phyloP scores from a whole-genome alignment of 37 sponge, comb jelly and placozoan genomes.

The Beroe forskalii region DNA sequence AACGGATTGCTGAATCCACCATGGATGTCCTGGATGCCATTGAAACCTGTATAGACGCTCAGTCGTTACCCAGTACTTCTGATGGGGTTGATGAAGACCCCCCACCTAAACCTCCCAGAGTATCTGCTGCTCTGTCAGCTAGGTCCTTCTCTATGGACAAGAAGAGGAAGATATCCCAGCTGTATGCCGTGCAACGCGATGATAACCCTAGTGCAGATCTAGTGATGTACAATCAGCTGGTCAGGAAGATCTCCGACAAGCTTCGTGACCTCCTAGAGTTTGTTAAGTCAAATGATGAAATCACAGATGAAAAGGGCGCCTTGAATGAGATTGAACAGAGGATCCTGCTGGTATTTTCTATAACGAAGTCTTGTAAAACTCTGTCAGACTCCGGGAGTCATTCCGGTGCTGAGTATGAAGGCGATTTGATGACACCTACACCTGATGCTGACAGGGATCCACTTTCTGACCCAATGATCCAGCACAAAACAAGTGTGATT shows the following conservation, averaged over 20 bases:
- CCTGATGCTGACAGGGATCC: no score
- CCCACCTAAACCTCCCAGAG: constrained; percentile 4
- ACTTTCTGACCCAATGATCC: no score
- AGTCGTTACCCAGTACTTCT: background rate
- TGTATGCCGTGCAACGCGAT: constrained; percentile 4
- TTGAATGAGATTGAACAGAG: background rate
- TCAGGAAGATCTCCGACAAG: background rate
- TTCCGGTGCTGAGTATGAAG: background rate
- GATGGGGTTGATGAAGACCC: background rate
- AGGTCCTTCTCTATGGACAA: background rate
- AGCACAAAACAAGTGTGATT: no score
- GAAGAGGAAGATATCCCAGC: constrained; percentile 29
- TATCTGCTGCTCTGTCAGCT: background rate
- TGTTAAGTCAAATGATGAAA: background rate
- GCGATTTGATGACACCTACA: no score
- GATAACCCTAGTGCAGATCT: background rate
- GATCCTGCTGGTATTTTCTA: background rate
- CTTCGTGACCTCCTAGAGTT: background rate
- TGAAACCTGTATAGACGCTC: background rate
- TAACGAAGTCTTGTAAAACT: constrained; percentile 17
- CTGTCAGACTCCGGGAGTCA: background rate
- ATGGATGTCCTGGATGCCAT: background rate
- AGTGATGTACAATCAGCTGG: background rate
- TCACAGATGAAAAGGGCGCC: no score
- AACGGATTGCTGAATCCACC: background rate